These are phyloP conservation scores for Anabacerthia variegaticeps DNA, from an alignment of 2,797 vertebrate genomes.

Conservation along the genomic window DNA sequence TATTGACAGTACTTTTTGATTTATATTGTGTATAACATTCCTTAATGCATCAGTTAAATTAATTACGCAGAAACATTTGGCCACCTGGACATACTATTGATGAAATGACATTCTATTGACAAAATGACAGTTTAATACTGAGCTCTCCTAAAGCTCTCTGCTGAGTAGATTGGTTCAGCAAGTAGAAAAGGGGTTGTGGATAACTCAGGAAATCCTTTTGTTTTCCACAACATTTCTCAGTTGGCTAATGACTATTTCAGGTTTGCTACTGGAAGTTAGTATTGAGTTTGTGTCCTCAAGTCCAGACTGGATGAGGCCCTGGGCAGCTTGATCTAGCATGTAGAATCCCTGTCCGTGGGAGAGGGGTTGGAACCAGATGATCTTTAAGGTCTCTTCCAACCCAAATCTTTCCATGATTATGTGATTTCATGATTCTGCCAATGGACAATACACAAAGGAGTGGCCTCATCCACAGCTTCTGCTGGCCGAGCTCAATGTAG, in stretches of 20 bases:
- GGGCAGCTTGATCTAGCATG: too few relatives aligned
- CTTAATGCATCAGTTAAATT: constrained; percentile 80
- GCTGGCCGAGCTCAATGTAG: background rate
- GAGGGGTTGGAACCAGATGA: background rate
- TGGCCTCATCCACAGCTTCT: background rate
- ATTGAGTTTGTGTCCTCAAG: background rate
- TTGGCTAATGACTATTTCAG: background rate
- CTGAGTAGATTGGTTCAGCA: constrained; percentile 7
- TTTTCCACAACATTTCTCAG: background rate
- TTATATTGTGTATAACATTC: constrained; percentile 77
- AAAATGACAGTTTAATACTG: constrained; percentile 78
- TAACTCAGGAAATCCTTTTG: background rate
- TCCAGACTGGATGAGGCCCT: background rate
- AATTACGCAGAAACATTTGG: constrained; percentile 79
- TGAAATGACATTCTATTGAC: constrained; percentile 79
- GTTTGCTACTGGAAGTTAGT: background rate
- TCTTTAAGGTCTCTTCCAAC: background rate
- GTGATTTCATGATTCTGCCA: background rate
- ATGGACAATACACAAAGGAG: background rate
- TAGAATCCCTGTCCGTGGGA: background rate
- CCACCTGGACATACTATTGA: constrained; percentile 60
- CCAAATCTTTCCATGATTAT: background rate
- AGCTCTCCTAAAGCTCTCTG: constrained; percentile 57
- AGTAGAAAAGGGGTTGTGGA: background rate
- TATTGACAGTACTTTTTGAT: constrained; percentile 77